Base-by-base conservation (phyloP, 2,888 invertebrate genomes). In the Aspidiotus destructor region DNA sequence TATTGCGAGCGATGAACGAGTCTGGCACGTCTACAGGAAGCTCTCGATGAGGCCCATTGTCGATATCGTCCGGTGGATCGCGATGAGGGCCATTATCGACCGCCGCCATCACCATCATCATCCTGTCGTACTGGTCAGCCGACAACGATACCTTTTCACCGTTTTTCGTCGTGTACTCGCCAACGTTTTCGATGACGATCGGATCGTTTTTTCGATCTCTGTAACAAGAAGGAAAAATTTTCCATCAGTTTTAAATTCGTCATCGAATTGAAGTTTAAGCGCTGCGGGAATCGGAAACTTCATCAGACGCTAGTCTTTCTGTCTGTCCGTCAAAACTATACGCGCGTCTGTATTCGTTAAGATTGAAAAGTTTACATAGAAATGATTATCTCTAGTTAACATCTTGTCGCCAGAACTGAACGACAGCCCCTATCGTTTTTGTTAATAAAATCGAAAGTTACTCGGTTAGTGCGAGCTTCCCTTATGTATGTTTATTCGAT, bases 1-100 rank as follows among this genome's bases (percentile, higher is more conserved):
- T 94, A 79, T 88, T 89, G 75, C 89, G 82, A 73, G 89, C 92
- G 76, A 92, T 86, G 82, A 94, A 94, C 75, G 88, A 88, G 78
- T 94, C 94, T 76, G 97, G 97, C 75, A 95, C 95, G 81, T 97
- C 97, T 79, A 97, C 95, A 78, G 97, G 94, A 92, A 96, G 93
- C 85, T 97, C 97, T 78, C 96, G 87, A 83, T 95, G 95, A 76
- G 92, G 91, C 83, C 83, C 77, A 72, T 76, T 73, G 70, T 75
- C 75, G 65, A 75, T 73, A 78, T 69, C 41, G 15, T 52, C 60
- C 60, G 69, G 65, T 55, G 62, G 44, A n/a, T 68, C 68, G 40
- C 68, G 68, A 68, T 68, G 68, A 42, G 61, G 68, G 42, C 68
- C 68, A 40, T 62, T 68, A 44, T 68, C 68, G 55, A 68, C 68